Evolutionary conservation across 2,888 invertebrate species (phyloP).

Genomic region (Cephus spinipes): DNA sequence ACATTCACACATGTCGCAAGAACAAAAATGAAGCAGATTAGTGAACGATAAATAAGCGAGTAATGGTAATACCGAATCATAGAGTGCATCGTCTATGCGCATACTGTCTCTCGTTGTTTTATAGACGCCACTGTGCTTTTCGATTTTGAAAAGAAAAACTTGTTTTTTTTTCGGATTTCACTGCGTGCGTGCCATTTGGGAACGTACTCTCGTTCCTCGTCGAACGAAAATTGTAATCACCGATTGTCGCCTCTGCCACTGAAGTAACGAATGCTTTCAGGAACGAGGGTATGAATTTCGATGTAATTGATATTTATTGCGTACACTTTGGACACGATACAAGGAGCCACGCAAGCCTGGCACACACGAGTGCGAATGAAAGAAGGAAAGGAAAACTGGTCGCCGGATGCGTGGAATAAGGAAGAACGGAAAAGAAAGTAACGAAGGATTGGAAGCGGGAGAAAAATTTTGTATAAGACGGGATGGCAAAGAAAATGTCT

Average conservation of each 20-base stretch:
- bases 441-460: neutral
- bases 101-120: slow-evolving; percentile 15
- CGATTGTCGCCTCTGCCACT: neutral
- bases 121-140: neutral
- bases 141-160: neutral
- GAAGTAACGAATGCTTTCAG: neutral
- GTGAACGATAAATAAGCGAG: neutral
- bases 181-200: neutral
- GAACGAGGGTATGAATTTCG: neutral
- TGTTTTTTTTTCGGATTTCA: neutral
- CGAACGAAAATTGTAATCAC: neutral
- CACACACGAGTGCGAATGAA: neutral
- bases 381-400: neutral
- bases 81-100: slow-evolving; percentile 3
- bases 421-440: neutral
- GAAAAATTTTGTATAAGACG: slow-evolving; percentile 27
- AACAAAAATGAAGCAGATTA: slow-evolving; percentile 5
- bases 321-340: neutral
- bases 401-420: neutral
- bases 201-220: neutral
- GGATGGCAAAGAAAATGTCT: slow-evolving; percentile 56
- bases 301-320: neutral
- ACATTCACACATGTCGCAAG: slow-evolving; percentile 4
- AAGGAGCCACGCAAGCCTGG: neutral
- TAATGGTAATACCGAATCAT: slow-evolving; percentile 4